Evolutionary conservation across 2,888 invertebrate species (phyloP), one percentile per base, ranked within the genome.

Genomic region (Netelia fuscicornis): DNA sequence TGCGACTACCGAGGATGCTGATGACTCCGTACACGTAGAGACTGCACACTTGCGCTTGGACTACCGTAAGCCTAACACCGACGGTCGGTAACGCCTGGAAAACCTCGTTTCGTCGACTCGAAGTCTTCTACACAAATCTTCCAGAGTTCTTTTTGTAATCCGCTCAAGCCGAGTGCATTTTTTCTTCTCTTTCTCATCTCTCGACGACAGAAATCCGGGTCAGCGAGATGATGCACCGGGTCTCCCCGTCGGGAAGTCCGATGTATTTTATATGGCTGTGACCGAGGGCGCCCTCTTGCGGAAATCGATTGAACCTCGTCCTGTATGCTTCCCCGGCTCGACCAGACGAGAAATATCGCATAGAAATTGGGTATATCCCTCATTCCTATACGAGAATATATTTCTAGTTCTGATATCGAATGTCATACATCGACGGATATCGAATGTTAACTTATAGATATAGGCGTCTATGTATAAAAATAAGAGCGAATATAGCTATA

Each of bases 101-200:
- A 37, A 37, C 6, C 37, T 3, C 37, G 37, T 5, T 37, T 62
- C 56, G 8, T 44, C 48, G n/a, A 72, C 80, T 68, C 74, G 68
- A 42, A 81, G 79, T 84, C 84, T 37, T 6, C 37, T 83, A 83
- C 87, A 58, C 37, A 83, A 87, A 81, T 86, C 87, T 79, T 81
- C 60, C 1, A 2, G 10, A 13, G 11, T 48, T 48, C 13, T 48
- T 48, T 48, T 48, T 48, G 2, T 13, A 13, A 48, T 25, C 48
- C 68, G 20, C 52, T 70, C 48, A 25, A 25, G 25, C 52, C 30
- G 23, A 17, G 23, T 30, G 3, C 25, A 6, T 44, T 37, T 67
- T 56, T 42, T 76, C 42, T 13, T 11, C 9, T 11, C 37, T 37
- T 37, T 37, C 6, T 37, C 37, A 8, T 8, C 6, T 37, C 37